Conservation (phyloP, 2,113 vertebrate species). For the Microcebus griseorufus region DNA sequence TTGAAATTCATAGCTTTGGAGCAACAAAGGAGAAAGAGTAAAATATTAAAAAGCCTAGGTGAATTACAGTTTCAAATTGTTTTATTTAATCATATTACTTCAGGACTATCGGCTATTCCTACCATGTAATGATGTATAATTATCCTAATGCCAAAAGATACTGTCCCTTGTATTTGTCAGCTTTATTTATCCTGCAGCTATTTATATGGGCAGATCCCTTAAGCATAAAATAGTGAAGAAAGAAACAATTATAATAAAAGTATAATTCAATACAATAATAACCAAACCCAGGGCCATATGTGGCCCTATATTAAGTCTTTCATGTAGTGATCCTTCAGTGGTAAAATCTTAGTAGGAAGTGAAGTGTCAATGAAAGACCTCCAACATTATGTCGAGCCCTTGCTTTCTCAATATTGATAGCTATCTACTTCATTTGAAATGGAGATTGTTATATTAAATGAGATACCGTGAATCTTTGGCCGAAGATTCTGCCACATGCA, state of each 20-base stretch:
- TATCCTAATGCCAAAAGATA: conserved; percentile 66
- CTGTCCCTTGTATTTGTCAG: conserved; percentile 65
- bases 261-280: conserved; percentile 25
- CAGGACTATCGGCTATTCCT: conserved; percentile 65
- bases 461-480: conserved; percentile 15
- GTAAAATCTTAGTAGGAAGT: conserved; percentile 40
- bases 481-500: neutral
- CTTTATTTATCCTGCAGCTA: conserved; percentile 72
- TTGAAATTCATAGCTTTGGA: conserved; percentile 76
- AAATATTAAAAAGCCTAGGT: conserved; percentile 77
- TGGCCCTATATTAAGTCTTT: conserved; percentile 60
- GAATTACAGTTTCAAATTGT: conserved; percentile 72
- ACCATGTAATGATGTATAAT: conserved; percentile 72
- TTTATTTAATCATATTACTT: conserved; percentile 80
- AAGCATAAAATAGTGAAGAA: conserved; percentile 62
- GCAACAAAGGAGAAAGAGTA: conserved; percentile 67
- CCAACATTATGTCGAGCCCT: neutral
- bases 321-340: neutral
- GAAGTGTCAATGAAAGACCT: conserved; percentile 10
- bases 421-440: conserved; percentile 46
- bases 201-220: conserved; percentile 64
- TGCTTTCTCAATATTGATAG: conserved; percentile 43
- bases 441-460: conserved; percentile 30
- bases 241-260: conserved; percentile 71
- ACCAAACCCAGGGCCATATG: conserved; percentile 50